Base-by-base conservation (phyloP, 2,113 vertebrate species). In the Phrynosoma blainvillii region DNA sequence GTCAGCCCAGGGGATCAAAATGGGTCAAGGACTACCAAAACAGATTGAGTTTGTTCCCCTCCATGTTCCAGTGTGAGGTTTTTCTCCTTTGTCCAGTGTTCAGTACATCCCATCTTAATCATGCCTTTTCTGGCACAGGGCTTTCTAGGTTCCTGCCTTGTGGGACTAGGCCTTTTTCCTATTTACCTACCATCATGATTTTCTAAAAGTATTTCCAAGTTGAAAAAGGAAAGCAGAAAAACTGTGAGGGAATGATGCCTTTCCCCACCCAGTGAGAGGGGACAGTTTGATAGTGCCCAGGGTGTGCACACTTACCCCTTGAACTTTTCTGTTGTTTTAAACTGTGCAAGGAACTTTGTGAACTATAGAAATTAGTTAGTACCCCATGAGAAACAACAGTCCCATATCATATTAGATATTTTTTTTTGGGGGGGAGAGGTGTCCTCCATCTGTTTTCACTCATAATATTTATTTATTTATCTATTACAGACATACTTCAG, bases 141-240 rank as follows among this genome's bases (percentile, higher is more conserved):
- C 42, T 68, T 82, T 76, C 8, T 47, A 76, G 73, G 73, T 1
- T 74, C 32, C 1, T n/a, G 13, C 32, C 16, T 74, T 66, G 32
- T 40, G 25, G 12, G 25, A 47, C 47, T 40, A 68, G 36, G 5
- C 36, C 65, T 82, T 62, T 68, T 36, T 68, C 62, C 80, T 25
- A 27, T 5, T 66, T 40, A 32, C 25, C 36, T 32, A 82, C 25
- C 21, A 66, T 36, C 3, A 30, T 68, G 62, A 12, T 16, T 21
- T 66, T 80, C 87, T 42, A 86, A 92, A 40, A 52, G 54, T 6
- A 56, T 87, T 82, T 88, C 75, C 32, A 71, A 66, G 40, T 21
- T 30, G 42, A 71, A 83, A 87, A 85, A 82, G 6, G 2, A 59
- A 84, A 92, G 14, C 40, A 80, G 0, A 13, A 89, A 88, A 52